Base-by-base conservation (phyloP, 2,888 invertebrate species). In the Antheraea yamamai region DNA sequence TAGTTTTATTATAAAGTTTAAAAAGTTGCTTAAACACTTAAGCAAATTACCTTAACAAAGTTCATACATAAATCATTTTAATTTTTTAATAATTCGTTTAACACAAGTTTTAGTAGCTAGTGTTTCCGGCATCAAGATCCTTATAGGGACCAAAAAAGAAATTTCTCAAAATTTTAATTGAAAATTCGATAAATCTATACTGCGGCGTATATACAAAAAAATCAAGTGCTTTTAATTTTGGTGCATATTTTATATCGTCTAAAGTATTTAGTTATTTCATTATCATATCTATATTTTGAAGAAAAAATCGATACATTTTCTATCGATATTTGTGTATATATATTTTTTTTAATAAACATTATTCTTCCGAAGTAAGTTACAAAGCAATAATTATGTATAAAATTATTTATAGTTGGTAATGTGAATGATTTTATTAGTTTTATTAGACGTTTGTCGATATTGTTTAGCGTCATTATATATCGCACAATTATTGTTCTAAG, bases 381-480 rank as follows among this genome's bases (percentile, higher is more conserved):
- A 85, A 88, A 93, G 92, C 93, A 93, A 93, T 93, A 93, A 92
- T 87, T 87, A 83, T 86, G 79, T 78, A 39, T 39, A 85, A 85
- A 86, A 86, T 83, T 85, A 87, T 87, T 85, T 88, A 78, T 87
- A 91, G 88, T 89, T 91, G 84, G 85, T 85, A 83, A 85, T 84
- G 87, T 82, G 81, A 86, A 86, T 84, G 85, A 89, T 89, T 90
- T 86, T 89, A 88, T 89, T 88, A 84, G 83, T 85, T 85, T 82
- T 80, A 78, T 81, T 66, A 76, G 79, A 84, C 87, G 83, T 89
- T 85, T 86, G 85, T 85, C 70, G 76, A 77, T 79, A 84, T 88
- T 47, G 12, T 47, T 85, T 85, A 79, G 83, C 84, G 83, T 87
- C 84, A 81, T 81, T 80, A 79, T 84, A 81, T 83, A 84, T 88